Evolutionary conservation across 2,113 vertebrate species (phyloP).

Genomic region (Rhadina sibilatrix): DNA sequence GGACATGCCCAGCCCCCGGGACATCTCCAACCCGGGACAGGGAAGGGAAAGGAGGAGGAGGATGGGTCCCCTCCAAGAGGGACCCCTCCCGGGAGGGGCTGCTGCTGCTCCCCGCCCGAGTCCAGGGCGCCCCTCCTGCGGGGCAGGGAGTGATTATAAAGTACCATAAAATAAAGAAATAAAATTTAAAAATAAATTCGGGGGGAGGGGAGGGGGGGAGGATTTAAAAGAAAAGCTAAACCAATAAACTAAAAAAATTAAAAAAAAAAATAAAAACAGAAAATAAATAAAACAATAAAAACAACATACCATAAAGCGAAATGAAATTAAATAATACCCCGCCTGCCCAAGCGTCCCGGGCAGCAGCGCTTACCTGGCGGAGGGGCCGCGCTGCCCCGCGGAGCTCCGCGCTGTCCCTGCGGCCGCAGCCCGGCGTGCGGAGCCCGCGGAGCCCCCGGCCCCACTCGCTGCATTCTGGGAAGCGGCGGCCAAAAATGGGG

Average conservation of each 20-base stretch:
- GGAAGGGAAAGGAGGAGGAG: background rate
- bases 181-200: background rate
- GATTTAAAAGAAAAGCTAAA: rapidly evolving
- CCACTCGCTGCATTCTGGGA: constrained; percentile 48
- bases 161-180: background rate
- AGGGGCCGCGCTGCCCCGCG: background rate
- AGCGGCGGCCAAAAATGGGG: background rate
- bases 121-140: no score
- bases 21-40: background rate
- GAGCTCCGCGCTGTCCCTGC: background rate
- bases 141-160: background rate
- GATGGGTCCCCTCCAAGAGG: background rate
- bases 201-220: no score
- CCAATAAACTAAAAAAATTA: background rate
- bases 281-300: background rate
- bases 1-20: background rate
- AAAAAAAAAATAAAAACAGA: rapidly evolving
- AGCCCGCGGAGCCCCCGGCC: constrained; percentile 1
- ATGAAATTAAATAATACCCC: rapidly evolving
- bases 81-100: background rate
- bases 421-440: constrained; percentile 21
- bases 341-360: rapidly evolving
- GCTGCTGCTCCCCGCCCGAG: background rate
- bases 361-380: background rate
- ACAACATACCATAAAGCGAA: no score